Evolutionary conservation across 2,797 vertebrate genomes (phyloP).

Genomic region (Podarcis siculus): DNA sequence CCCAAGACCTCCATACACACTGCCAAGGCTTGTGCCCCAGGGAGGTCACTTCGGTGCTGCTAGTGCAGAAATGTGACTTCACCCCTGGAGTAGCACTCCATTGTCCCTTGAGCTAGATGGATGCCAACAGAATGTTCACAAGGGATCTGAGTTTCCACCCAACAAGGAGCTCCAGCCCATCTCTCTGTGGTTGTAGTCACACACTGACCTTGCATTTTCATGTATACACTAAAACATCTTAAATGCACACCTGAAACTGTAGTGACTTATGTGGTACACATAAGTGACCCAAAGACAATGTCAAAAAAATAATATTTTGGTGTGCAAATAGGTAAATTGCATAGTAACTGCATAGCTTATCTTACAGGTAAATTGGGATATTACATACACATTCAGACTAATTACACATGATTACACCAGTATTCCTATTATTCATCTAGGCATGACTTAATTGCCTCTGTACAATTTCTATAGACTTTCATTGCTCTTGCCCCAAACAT

Average conservation of each 20-base stretch:
- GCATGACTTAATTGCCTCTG: constrained; percentile 1
- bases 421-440: not conserved
- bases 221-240: not conserved
- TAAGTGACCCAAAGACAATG: not conserved
- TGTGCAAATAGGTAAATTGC: not conserved
- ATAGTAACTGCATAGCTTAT: not conserved
- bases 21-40: too few relatives aligned
- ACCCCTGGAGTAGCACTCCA: too few relatives aligned
- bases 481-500: not conserved
- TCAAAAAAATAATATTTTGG: not conserved
- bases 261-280: not conserved
- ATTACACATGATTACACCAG: constrained; percentile 4
- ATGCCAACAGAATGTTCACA: not conserved
- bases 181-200: not conserved
- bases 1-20: too few relatives aligned
- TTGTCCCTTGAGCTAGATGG: too few relatives aligned
- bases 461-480: not conserved
- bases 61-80: too few relatives aligned
- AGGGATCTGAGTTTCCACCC: not conserved
- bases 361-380: not conserved
- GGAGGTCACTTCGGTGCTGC: too few relatives aligned
- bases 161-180: not conserved
- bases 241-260: not conserved
- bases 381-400: not conserved
- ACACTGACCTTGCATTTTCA: not conserved